Base-by-base conservation (phyloP, 30 jellyfish, hydroid and myxozoan species). In the Pelagia noctiluca region DNA sequence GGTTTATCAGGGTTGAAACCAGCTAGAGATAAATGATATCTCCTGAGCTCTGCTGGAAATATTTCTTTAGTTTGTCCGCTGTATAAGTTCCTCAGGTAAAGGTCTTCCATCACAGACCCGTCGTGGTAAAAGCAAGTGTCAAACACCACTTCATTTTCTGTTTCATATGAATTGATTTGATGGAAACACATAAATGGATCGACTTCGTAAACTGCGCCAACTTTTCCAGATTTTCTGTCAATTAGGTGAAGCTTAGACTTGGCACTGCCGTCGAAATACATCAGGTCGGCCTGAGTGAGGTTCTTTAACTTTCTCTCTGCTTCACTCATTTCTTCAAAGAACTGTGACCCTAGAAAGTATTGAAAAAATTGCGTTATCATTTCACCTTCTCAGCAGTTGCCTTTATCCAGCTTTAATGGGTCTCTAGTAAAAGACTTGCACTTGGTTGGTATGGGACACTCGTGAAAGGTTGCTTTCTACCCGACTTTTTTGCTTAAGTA, bases 131-230 rank as follows among this genome's bases (percentile, higher is more conserved):
- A 89, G 50, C 91, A 76, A 66, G 77, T 63, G 46, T 87, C 96
- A 34, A 87, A 32, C 19, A 77, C 87, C 18, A 87, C 53, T 31
- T 49, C 74, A 23, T 69, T 35, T 3, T 50, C 76, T 0, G 50
- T 32, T 31, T 87, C 96, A 48, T 75, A 87, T 2, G 91, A 90
- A 57, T 87, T 87, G 38, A 87, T 76, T 54, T 87, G 96, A 69
- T 87, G 96, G 46, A 76, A 87, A 23, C 90, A 54, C 90, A 87
- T 72, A 70, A 87, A 87, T 8, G 96, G 91, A 60, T 87, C 86
- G 1, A 72, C 96, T 18, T 23, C 28, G 37, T 50, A 87, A 1
- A 73, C 60, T 34, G 80, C 84, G 24, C 60, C 34, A 22, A 36
- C 42, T 61, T 71, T 53, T 18, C 87, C 87, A 1, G 94, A 36